These are phyloP conservation scores for Heliocidaris erythrogramma DNA, from an alignment of 35 echinoderm and acorn worm genomes.

Conservation along the genomic window DNA sequence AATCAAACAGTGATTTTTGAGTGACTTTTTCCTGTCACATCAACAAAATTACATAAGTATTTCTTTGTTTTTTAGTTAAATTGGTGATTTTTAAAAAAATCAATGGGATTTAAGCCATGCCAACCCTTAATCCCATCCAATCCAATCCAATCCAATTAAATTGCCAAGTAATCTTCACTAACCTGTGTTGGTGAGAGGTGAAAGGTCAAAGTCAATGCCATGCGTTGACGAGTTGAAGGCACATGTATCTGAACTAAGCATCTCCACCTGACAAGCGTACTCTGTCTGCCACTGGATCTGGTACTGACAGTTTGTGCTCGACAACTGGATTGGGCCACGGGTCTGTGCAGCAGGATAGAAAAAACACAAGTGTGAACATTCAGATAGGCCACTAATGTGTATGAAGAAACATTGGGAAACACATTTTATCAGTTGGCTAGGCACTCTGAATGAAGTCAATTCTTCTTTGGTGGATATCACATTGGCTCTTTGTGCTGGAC, in stretches of 20 bases:
- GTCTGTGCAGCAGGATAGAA: conserved; percentile 30
- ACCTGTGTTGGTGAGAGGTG: conserved; percentile 60
- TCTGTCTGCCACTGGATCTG: conserved; percentile 93
- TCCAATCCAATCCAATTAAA: too few species aligned
- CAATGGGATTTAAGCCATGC: too few species aligned
- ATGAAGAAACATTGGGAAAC: too few species aligned
- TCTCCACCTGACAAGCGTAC: conserved; percentile 79
- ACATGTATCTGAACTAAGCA: conserved; percentile 64
- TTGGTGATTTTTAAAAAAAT: too few species aligned
- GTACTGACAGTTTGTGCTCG: conserved; percentile 80
- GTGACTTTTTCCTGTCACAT: too few species aligned
- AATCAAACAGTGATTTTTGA: too few species aligned
- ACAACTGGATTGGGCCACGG: conserved; percentile 71
- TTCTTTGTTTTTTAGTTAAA: too few species aligned
- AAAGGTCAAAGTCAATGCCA: conserved; percentile 86
- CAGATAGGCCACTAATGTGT: too few species aligned
- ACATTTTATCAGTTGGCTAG: too few species aligned
- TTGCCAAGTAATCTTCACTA: not conserved
- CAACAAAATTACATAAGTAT: too few species aligned
- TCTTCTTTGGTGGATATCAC: conserved; percentile 49
- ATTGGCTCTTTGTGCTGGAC: conserved; percentile 80
- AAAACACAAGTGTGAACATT: not conserved
- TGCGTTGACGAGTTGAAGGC: conserved; percentile 65
- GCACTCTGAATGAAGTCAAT: too few species aligned
- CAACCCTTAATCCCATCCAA: too few species aligned